Evolutionary conservation across 2,797 vertebrate genomes (phyloP).

Genomic region (Pitangus sulphuratus): DNA sequence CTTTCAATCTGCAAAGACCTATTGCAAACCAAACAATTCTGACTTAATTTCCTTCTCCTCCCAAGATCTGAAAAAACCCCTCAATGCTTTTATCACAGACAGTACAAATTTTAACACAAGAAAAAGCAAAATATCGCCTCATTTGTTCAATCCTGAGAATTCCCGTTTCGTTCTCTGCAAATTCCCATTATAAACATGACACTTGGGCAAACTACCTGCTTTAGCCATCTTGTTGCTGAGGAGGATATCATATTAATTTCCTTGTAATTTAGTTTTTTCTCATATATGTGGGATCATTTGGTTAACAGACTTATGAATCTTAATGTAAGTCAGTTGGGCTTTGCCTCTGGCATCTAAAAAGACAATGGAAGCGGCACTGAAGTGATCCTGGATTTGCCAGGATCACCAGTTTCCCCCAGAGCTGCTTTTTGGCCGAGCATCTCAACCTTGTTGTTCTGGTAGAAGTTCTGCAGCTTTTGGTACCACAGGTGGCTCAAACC

Average conservation of each 20-base stretch:
- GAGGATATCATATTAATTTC: not conserved
- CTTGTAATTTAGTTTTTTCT: not conserved
- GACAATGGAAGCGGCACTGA: not conserved
- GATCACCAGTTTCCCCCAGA: not conserved
- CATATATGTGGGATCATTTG: not conserved
- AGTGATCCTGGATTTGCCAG: not conserved
- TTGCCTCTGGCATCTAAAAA: not conserved
- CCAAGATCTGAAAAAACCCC: not conserved
- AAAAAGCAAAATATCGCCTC: not conserved
- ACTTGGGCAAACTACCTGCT: slow-evolving; percentile 7
- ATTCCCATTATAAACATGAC: not conserved
- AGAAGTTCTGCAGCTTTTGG: not conserved
- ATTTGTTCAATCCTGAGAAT: not conserved
- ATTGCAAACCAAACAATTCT: not conserved
- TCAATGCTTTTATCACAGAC: not conserved
- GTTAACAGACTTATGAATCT: not conserved
- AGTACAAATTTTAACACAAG: not conserved
- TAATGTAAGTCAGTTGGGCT: not conserved
- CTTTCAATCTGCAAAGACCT: not conserved
- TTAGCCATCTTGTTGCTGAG: slow-evolving; percentile 12
- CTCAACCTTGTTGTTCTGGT: not conserved
- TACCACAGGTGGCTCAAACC: not conserved
- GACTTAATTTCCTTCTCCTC: not conserved
- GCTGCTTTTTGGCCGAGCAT: not conserved
- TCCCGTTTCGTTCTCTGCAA: not conserved